These are phyloP conservation scores for Bilobella aurantiaca DNA, from an alignment of 1,140 invertebrate species.

Conservation along the genomic window DNA sequence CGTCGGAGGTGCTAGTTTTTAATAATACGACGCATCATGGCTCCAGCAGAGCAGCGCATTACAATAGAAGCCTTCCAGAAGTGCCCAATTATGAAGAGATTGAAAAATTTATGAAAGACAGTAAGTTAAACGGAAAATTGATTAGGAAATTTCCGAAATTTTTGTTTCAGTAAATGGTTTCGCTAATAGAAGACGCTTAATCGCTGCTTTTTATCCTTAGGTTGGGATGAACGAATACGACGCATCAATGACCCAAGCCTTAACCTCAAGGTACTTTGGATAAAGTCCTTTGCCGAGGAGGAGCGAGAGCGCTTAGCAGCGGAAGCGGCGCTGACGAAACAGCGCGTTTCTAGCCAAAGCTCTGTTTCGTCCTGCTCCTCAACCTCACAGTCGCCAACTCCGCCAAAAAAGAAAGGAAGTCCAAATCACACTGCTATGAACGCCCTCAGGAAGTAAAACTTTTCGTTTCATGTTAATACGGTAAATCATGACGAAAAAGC, in stretches of 20 bases:
- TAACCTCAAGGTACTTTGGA: conserved; percentile 11
- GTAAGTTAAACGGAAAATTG: background rate
- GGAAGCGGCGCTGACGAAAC: background rate
- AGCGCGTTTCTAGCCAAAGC: background rate
- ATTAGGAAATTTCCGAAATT: background rate
- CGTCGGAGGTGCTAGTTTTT: conserved; percentile 8
- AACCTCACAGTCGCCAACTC: background rate
- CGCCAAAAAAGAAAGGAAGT: conserved; percentile 1
- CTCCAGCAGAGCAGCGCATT: conserved; percentile 3
- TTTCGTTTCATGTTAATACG: too few relatives aligned
- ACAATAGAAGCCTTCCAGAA: conserved; percentile 13
- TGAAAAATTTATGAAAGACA: conserved; percentile 10
- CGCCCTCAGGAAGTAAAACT: too few relatives aligned
- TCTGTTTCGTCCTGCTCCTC: background rate
- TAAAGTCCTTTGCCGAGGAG: conserved; percentile 2
- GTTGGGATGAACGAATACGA: conserved; percentile 6
- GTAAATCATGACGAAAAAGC: too few relatives aligned
- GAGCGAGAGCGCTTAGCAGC: conserved; percentile 1
- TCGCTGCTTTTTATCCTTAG: background rate
- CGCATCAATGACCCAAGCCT: background rate
- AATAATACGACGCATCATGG: background rate
- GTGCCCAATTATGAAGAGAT: conserved; percentile 14
- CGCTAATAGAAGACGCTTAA: background rate
- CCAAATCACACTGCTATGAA: too few relatives aligned
- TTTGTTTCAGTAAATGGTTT: background rate